Base-by-base conservation (phyloP, 2,113 vertebrate genomes). In the Gallinago paraguaiae region DNA sequence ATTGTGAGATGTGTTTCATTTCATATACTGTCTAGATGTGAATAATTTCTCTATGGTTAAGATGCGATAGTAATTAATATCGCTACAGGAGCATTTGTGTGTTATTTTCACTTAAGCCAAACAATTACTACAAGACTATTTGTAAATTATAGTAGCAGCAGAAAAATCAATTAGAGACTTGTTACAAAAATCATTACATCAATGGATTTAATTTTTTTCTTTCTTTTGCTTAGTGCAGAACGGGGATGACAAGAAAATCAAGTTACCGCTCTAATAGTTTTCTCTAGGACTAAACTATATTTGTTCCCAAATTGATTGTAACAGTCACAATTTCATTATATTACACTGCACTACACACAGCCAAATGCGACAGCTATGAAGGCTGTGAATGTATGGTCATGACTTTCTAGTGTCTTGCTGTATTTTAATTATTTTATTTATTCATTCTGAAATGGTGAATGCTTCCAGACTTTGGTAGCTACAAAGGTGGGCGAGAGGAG, bases 131-230 rank as follows among this genome's bases (percentile, higher is more conserved):
- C 15, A 61, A 30, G 23, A 54, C 85, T 85, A 85, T 79, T 94
- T 92, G 82, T 91, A 76, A 95, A 90, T 94, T 77, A 65, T 19
- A 56, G n/a, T 18, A 61, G 67, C 4, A 6, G 75, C 87, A 94
- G 90, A 86, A 96, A 94, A 94, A 94, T 95, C 87, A 67, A 70
- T 96, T 88, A 74, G 37, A 50, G 59, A 48, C 50, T 95, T 90
- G 78, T 90, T 91, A 50, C 50, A 91, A 91, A 93, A 93, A 85
- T 82, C 46, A 46, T 82, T 79, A 50, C 63, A 61, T 82, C 39
- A 57, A 61, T 72, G 65, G 6, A 27, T 87, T 89, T 91, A 57
- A 28, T 50, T 70, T 89, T 89, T 92, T 93, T 79, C 30, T 56
- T 91, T 75, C 28, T 69, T 88, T 86, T 82, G 22, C 33, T 90